Conservation (phyloP, 1,140 invertebrate genomes). For the Orius insidiosus region DNA sequence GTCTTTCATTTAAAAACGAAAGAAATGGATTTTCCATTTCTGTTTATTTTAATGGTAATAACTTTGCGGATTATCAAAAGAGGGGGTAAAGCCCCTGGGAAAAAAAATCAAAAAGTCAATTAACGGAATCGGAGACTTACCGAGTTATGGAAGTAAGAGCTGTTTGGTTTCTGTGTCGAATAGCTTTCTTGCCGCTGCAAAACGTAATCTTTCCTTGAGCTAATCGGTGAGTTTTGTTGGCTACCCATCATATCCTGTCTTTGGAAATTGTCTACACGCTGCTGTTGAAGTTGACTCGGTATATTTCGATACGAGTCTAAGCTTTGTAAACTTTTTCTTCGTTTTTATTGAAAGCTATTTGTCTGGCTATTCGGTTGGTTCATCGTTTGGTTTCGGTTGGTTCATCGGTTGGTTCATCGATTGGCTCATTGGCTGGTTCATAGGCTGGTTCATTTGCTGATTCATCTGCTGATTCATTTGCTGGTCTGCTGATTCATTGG, state of each 20-base stretch:
- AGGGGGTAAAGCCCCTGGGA: background rate
- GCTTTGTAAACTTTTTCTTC: no score
- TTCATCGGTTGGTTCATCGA: no score
- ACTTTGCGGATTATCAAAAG: background rate
- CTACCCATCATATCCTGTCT: background rate
- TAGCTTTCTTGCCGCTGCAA: conserved; percentile 12
- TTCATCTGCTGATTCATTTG: no score
- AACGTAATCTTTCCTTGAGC: conserved; percentile 10
- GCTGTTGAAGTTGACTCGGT: conserved; percentile 4
- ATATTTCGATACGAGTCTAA: no score
- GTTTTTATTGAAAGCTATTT: no score
- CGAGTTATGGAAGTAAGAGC: conserved; percentile 8
- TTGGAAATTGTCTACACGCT: conserved; percentile 9
- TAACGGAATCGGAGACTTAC: conserved; percentile 3
- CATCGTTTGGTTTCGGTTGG: no score
- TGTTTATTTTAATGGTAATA: background rate
- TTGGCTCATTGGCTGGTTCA: no score
- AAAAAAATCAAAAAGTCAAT: background rate
- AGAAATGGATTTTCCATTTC: background rate
- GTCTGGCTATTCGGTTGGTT: no score
- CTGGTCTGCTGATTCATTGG: no score
- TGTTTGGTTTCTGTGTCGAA: conserved; percentile 4
- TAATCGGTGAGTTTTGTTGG: conserved; percentile 1
- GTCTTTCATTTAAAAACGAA: background rate
- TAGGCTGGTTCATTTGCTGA: no score